Evolutionary conservation across 2,888 invertebrate genomes (phyloP), one percentile per base, ranked within the genome.

Genomic region (Apantesis nais): DNA sequence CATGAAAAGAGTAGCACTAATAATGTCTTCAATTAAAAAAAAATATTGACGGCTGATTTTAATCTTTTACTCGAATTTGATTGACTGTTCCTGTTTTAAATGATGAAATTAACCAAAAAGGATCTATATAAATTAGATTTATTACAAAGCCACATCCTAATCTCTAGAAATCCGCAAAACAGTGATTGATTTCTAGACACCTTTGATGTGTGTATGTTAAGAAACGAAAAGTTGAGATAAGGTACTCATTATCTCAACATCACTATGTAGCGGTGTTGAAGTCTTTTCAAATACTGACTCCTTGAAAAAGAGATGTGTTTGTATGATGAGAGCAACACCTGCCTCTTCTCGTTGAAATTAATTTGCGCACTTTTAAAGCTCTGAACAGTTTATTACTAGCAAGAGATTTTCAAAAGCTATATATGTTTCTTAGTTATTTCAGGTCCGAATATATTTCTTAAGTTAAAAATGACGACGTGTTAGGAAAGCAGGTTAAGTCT

Each of bases 331-430:
- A 61, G 66, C 82, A 84, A 84, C 92, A 93, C 87, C 91, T 92
- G 92, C 81, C 84, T 76, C 76, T 89, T 92, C 92, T 87, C 92
- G 92, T 85, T 86, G 83, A 89, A 91, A 91, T 92, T 90, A 91
- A 92, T 92, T 91, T 90, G 88, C 85, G 77, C 86, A 83, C 80
- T 87, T 90, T 92, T 89, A 91, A 74, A 77, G 78, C 76, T 80
- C 78, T 16, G 58, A 83, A 85, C 78, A 80, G 78, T 85, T 88
- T 85, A 83, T 82, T 81, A n/a, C 11, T 19, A 39, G 29, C 39
- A 44, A 60, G 29, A 67, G 60, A 22, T 67, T 67, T 37, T 12
- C 22, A 22, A 52, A 52, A 62, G 61, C 22, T 22, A 14, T 37
- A 34, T 1, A n/a, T 37, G 5, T n/a, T 34, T 31, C 5, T 34